phyloP scores from a whole-genome alignment of 2,113 vertebrate genomes.

The Periophthalmodon schlosseri region DNA sequence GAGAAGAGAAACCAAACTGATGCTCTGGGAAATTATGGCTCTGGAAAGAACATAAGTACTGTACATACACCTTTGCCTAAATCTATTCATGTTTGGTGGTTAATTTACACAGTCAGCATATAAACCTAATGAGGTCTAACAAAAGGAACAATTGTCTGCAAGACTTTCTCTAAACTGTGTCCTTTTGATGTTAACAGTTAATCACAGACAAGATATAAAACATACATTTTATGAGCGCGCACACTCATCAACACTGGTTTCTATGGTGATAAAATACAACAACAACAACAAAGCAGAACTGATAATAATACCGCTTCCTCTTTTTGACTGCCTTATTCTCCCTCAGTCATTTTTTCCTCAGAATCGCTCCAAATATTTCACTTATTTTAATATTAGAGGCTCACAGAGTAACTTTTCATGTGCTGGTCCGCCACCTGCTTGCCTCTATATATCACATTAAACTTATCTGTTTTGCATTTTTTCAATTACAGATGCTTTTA shows the following conservation, averaged over 20 bases:
- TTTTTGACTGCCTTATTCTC: slow-evolving; percentile 11
- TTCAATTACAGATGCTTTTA: no score
- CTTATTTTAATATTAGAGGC: not conserved
- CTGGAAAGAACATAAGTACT: not conserved
- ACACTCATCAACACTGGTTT: slow-evolving; percentile 4
- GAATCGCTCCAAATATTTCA: no score
- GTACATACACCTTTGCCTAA: not conserved
- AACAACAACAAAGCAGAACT: slow-evolving; percentile 50
- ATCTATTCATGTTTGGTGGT: not conserved
- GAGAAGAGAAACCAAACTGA: slow-evolving; percentile 13
- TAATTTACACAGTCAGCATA: not conserved
- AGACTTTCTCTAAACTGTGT: slow-evolving; percentile 2
- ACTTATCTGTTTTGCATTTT: no score
- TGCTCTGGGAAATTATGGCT: not conserved
- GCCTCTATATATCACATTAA: no score
- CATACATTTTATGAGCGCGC: not conserved
- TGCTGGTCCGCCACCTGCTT: no score
- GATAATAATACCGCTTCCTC: slow-evolving; percentile 48
- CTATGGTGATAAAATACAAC: slow-evolving; percentile 34
- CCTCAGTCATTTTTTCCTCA: not conserved
- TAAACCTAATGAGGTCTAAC: not conserved
- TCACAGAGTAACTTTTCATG: no score
- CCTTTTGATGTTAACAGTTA: slow-evolving; percentile 1
- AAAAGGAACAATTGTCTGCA: not conserved
- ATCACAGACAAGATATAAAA: not conserved